Evolutionary conservation across 2,888 invertebrate genomes (phyloP), one percentile per base, ranked within the genome.

Genomic region (Xiphydria camelus): DNA sequence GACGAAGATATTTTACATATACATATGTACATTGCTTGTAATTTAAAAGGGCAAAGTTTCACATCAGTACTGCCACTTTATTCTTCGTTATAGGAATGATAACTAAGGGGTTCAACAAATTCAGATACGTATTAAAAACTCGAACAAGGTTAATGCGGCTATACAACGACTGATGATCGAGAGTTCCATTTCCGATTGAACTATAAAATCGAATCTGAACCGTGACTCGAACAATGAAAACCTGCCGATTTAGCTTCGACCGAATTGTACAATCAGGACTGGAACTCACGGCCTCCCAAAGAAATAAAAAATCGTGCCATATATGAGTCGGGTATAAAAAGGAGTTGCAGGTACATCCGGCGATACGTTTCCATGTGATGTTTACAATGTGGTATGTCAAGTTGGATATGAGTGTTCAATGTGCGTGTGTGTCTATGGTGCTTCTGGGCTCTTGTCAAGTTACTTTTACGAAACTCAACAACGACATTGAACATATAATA

Each of bases 401-500:
- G 14, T 40, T 9, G 32, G 32, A 22, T 37, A 44, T n/a, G 52
- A 22, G 54, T 61, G 45, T 60, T 29, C 17, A 6, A 46, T 49
- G 40, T 33, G 45, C 42, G 41, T 57, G 52, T 49, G 22, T 44
- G 45, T 61, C 55, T 61, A 34, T 44, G 48, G 7, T 9, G 15
- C 10, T 18, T 15, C n/a, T 60, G 53, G n/a, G n/a, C n/a, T 57
- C 49, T 50, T 49, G 39, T 48, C 53, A 53, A 41, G 41, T 40
- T 53, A 51, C 9, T 46, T 38, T 32, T 22, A 14, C 21, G 38
- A 19, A 21, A 25, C 33, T 49, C 46, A 41, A 57, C 47, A 41
- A 19, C 36, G 55, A 62, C 53, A 56, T 61, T 65, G 62, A 64
- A 60, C 55, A 70, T n/a, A 68, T 69, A 61, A 75, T 80, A 82